Conservation (phyloP, 2,797 vertebrate species). For the Macropodus opercularis region DNA sequence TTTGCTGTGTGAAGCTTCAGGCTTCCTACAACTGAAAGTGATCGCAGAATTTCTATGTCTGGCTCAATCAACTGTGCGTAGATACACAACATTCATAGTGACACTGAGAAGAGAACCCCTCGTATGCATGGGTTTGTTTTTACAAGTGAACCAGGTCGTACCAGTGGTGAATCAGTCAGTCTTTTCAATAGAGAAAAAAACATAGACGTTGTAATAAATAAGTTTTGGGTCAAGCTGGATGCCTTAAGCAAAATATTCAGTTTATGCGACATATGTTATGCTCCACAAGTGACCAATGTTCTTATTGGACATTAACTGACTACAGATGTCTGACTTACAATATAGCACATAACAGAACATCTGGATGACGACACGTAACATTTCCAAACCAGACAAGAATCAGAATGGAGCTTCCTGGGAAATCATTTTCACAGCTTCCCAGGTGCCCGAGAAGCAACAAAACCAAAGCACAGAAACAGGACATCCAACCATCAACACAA, state of each 20-base stretch:
- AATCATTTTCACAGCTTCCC: constrained; percentile 24
- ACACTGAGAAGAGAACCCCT: no score
- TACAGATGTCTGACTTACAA: background rate
- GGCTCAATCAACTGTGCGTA: no score
- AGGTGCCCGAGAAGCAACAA: constrained; percentile 28
- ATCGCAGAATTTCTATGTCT: no score
- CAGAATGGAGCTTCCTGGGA: constrained; percentile 14
- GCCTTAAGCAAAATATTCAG: background rate
- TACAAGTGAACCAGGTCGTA: no score
- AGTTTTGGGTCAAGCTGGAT: no score
- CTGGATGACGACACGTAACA: background rate
- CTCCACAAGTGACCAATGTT: background rate
- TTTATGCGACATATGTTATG: background rate
- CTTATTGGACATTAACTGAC: background rate
- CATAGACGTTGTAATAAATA: no score
- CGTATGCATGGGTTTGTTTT: no score
- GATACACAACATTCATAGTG: no score
- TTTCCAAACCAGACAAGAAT: background rate
- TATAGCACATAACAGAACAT: background rate
- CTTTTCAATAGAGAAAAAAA: no score
- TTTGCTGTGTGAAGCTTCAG: no score
- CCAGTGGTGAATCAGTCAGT: no score
- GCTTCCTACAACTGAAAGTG: no score
- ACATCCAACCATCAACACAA: constrained; percentile 16
- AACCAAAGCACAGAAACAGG: constrained; percentile 13